These are phyloP conservation scores for Onychostruthus taczanowskii DNA, from an alignment of 2,113 vertebrate genomes.

Conservation along the genomic window DNA sequence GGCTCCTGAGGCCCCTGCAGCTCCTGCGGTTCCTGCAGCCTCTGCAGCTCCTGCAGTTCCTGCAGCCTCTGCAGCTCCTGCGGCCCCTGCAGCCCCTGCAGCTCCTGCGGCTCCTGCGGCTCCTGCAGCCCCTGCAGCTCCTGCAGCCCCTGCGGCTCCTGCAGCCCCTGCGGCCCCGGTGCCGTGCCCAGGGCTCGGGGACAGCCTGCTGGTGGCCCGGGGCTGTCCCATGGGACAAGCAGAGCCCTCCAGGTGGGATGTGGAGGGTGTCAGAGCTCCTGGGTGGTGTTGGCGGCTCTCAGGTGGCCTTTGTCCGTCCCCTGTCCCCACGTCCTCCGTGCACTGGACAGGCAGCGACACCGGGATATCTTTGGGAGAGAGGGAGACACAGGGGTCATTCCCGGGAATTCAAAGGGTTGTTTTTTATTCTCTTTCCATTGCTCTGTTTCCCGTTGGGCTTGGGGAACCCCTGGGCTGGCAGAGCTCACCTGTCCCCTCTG, in stretches of 20 bases:
- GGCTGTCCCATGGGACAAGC: not conserved
- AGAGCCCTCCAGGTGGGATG: not conserved
- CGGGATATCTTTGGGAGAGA: not conserved
- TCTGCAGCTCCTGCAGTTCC: no score
- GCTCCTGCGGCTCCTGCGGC: no score
- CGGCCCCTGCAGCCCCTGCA: no score
- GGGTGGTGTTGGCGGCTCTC: not conserved
- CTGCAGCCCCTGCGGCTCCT: no score
- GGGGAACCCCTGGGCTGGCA: not conserved
- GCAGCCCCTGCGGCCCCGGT: rapidly evolving
- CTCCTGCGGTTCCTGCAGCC: no score
- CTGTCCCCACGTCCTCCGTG: not conserved
- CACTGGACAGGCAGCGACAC: not conserved
- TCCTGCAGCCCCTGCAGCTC: no score
- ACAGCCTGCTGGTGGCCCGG: rapidly evolving
- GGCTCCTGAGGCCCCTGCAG: not conserved
- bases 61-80: no score
- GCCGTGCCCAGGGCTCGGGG: rapidly evolving
- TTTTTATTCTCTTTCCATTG: not conserved
- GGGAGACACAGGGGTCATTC: not conserved
- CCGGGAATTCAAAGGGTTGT: rapidly evolving
- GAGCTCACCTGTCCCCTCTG: not conserved
- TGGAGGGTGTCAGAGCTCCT: rapidly evolving
- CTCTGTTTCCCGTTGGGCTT: rapidly evolving
- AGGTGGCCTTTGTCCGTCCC: not conserved